phyloP scores from a whole-genome alignment of 2,888 invertebrate genomes.

The Lamellibrachia columna region DNA sequence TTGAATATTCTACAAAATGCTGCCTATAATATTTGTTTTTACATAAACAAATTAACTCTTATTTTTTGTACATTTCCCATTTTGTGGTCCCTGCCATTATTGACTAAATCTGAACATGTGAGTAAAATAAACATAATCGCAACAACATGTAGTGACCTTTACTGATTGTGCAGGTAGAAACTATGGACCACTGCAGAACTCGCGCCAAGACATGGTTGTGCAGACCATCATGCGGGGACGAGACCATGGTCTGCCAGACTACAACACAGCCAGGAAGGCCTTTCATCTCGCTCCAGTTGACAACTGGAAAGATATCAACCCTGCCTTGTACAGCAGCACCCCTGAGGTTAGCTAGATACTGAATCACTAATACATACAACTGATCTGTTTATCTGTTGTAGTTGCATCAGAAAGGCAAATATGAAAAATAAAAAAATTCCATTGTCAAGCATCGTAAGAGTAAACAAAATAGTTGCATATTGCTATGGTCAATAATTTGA shows the following conservation, averaged over 20 bases:
- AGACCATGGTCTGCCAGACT: slow-evolving; percentile 85
- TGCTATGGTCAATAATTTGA: too few relatives aligned
- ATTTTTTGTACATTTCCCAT: not conserved
- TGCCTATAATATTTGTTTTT: too few relatives aligned
- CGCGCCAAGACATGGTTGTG: slow-evolving; percentile 91
- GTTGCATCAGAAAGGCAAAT: not conserved
- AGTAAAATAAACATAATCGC: too few relatives aligned
- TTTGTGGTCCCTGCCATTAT: slow-evolving; percentile 6
- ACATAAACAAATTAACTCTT: not conserved
- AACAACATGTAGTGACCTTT: not conserved
- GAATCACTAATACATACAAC: not conserved
- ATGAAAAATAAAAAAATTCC: not conserved
- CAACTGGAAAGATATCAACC: slow-evolving; percentile 50
- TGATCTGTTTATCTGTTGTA: too few relatives aligned
- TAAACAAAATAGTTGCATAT: not conserved
- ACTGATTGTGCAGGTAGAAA: slow-evolving; percentile 75
- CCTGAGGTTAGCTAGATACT: slow-evolving; percentile 32
- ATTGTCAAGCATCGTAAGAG: not conserved
- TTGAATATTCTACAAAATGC: not conserved
- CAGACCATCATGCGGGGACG: slow-evolving; percentile 97
- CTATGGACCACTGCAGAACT: slow-evolving; percentile 98
- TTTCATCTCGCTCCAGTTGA: slow-evolving; percentile 65
- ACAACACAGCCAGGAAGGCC: slow-evolving; percentile 70
- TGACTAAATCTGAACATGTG: not conserved
- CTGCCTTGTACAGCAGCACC: slow-evolving; percentile 32